Base-by-base conservation (phyloP, 2,113 vertebrate genomes). In the Clarias magur region DNA sequence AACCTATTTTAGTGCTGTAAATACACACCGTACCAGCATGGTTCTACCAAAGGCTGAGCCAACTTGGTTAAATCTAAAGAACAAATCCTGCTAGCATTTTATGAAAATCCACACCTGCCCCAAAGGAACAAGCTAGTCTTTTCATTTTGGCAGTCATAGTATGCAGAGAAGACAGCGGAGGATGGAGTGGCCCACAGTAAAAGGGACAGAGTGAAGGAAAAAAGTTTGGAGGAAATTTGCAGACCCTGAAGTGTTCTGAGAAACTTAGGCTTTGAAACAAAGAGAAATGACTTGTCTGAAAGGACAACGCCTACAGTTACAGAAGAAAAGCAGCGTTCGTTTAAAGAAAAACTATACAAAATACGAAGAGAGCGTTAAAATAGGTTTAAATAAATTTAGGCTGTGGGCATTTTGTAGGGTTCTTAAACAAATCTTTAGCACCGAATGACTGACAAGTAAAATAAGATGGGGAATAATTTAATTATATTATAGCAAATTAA, bases 171-270 rank as follows among this genome's bases (percentile, higher is more conserved):
- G 79, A 87, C 82, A 62, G 27, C 79, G 16, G 67, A 85, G 21
- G 70, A 85, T 80, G 85, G 53, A 76, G 80, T 84, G 54, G 53
- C 57, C 34, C 81, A 89, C 91, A 93, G 91, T 88, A 90, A 90
- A 91, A 92, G 92, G 80, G 88, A 85, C 54, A 88, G 84, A 80
- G 83, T 86, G 88, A 68, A 88, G 42, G 42, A n/a, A 73, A 80
- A 34, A 70, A 62, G 54, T 34, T 10, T n/a, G 68, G 53, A 54
- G 54, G 2, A 65, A 57, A 83, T 62, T 30, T 67, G 72, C 60
- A 42, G 62, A 68, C 59, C 65, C 67, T 75, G 57, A 78, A 75
- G 42, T 6, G 6, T 63, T 56, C 38, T 82, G 16, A 83, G 38
- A 63, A 81, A 38, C 21, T 73, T 12, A 53, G 68, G 54, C 38